Base-by-base conservation (phyloP, 2,797 vertebrate genomes). In the Catamblyrhynchus diadema region DNA sequence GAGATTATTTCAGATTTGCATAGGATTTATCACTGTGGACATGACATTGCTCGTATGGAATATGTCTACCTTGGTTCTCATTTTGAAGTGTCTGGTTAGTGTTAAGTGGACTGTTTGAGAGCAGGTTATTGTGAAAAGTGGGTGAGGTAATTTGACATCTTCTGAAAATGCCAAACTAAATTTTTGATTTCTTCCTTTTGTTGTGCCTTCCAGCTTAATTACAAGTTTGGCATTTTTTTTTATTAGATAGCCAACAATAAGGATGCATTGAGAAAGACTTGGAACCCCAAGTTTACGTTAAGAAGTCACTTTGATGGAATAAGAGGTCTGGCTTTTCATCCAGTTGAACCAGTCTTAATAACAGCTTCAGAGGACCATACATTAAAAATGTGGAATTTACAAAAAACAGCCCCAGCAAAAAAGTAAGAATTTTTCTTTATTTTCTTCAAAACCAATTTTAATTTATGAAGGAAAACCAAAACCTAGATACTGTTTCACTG, bases 341-440 rank as follows among this genome's bases (percentile, higher is more conserved):
- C 99, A 0, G 94, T 98, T 93, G 99, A 99, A 97, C 99, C 99
- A 12, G 99, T 99, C 83, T 98, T 99, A 96, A 98, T 99, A 98
- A 99, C 99, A 5, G 99, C 99, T 32, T 99, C 99, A 33, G 99
- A 99, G 95, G 99, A 99, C 95, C 99, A 99, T 98, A 99, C 99
- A 2, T 98, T 99, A 91, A 99, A 99, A 98, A 99, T 99, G 99
- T 99, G 99, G 99, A 99, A 99, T 98, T 98, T 99, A 73, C 99
- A 99, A 96, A 99, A 99, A 98, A 99, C 99, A 0, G 98, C 99
- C n/a, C 99, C 99, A 42, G 98, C 98, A 97, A 99, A 99, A 98
- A 99, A 99, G 99, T 99, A 97, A 97, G 98, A 86, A 41, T 45
- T 96, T 95, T 93, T 37, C 33, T 67, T 79, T 21, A 16, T 83